Conservation (phyloP, 2,888 invertebrate species). For the Zhuqinia jingwanae region DNA sequence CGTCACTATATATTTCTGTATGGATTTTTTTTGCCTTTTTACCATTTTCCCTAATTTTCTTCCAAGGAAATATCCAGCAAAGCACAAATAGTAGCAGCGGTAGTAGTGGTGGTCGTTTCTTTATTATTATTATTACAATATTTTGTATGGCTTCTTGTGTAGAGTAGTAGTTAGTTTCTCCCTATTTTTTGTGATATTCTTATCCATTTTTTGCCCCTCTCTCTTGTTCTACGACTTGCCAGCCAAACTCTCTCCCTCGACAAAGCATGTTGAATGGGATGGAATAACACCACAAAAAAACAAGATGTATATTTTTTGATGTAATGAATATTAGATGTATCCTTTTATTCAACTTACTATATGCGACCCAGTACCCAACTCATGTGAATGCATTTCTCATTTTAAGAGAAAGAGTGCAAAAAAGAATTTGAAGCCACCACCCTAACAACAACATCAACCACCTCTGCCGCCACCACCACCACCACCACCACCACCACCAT, state of each 20-base stretch:
- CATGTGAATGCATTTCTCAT: too few relatives aligned
- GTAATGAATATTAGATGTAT: constrained; percentile 33
- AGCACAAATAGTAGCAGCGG: too few relatives aligned
- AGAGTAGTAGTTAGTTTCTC: too few relatives aligned
- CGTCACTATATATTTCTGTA: background rate
- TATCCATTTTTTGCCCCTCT: background rate
- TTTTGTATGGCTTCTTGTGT: background rate
- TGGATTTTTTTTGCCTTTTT: background rate
- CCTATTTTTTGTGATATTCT: background rate
- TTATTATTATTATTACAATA: too few relatives aligned
- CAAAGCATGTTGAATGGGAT: too few relatives aligned
- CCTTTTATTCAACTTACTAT: too few relatives aligned
- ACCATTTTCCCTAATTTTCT: background rate
- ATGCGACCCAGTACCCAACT: too few relatives aligned
- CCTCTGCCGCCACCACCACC: background rate
- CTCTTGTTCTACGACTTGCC: background rate
- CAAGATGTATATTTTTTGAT: constrained; percentile 26
- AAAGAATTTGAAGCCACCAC: constrained; percentile 26
- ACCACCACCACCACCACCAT: background rate
- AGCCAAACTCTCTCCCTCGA: constrained; percentile 1
- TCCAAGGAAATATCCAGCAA: constrained; percentile 30
- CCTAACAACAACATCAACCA: constrained; percentile 9
- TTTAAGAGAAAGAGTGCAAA: too few relatives aligned
- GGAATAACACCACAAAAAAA: constrained; percentile 16
- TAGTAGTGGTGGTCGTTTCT: background rate